A percentile compares a stretch with the other conserved stretches of the same genome.
These are phyloP conservation scores for Caracal caracal DNA, from an alignment of 2,113 vertebrate genomes.

Conservation along the genomic window DNA sequence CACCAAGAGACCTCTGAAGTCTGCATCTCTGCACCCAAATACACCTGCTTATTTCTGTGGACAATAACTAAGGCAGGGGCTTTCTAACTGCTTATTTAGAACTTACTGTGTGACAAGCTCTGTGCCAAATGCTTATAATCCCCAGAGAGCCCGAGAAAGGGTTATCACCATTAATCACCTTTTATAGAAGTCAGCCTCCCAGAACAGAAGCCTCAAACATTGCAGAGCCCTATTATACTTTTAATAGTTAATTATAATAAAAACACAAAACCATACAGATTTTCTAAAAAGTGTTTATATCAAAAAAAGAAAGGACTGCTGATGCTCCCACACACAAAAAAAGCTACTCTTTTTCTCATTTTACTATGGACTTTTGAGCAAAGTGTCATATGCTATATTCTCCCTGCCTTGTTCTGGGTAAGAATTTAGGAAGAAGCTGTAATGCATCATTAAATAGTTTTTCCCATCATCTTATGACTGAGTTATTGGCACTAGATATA, in stretches of 20 bases:
- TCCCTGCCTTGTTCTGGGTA: conserved; percentile 16
- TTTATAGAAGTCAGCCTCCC: neutral
- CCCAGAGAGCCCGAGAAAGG: neutral
- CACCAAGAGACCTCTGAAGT: neutral
- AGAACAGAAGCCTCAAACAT: neutral
- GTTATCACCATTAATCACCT: neutral
- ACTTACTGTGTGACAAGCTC: neutral
- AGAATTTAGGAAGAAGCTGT: conserved; percentile 55
- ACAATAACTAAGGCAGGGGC: neutral
- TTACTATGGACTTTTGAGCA: conserved; percentile 49
- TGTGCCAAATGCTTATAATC: neutral
- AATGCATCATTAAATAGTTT: conserved; percentile 70
- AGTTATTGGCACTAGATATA: conserved; percentile 72
- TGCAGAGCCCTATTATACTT: neutral
- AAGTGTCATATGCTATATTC: neutral
- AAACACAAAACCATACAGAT: neutral
- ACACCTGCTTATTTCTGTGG: neutral
- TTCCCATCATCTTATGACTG: conserved; percentile 64
- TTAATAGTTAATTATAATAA: conserved; percentile 2
- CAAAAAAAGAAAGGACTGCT: neutral
- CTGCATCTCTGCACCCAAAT: neutral
- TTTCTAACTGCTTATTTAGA: neutral
- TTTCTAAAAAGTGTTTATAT: neutral
- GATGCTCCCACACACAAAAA: neutral
- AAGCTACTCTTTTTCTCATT: conserved; percentile 37